Conservation (phyloP, 2,888 invertebrate genomes). For the Dione vanillae region DNA sequence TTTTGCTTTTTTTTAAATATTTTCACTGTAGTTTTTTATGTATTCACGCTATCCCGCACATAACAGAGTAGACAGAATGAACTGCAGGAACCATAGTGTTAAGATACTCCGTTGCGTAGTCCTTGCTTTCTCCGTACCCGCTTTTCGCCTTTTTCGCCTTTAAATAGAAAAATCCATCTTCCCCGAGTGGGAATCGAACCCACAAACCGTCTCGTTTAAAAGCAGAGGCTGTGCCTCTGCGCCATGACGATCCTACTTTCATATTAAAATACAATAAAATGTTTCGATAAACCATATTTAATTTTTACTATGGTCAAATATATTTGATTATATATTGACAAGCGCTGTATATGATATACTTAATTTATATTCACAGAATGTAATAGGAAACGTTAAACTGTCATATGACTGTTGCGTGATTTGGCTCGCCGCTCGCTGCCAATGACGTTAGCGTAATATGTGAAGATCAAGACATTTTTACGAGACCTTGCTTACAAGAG, state of each 20-base stretch:
- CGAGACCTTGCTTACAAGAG: background rate
- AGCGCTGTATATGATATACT: background rate
- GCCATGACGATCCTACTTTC: too few species aligned
- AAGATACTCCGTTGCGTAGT: too few species aligned
- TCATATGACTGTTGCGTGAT: conserved; percentile 5
- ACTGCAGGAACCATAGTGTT: too few species aligned
- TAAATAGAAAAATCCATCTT: too few species aligned
- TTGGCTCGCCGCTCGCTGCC: conserved; percentile 5
- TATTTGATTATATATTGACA: background rate
- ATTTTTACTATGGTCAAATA: background rate
- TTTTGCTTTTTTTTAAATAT: background rate
- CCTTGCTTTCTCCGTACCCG: too few species aligned
- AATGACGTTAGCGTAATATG: conserved; percentile 4
- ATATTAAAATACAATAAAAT: background rate
- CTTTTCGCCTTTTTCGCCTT: too few species aligned
- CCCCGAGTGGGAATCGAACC: too few species aligned
- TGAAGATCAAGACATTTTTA: background rate
- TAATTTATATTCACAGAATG: background rate
- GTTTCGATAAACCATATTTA: background rate
- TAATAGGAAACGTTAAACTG: conserved; percentile 6
- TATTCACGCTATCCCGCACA: too few species aligned
- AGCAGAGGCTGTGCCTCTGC: too few species aligned
- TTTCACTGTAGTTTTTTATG: too few species aligned
- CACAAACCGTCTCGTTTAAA: too few species aligned
- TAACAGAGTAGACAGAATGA: too few species aligned